These are phyloP conservation scores for Drosophila nasuta DNA, from an alignment of 1,140 invertebrate species.

Conservation along the genomic window DNA sequence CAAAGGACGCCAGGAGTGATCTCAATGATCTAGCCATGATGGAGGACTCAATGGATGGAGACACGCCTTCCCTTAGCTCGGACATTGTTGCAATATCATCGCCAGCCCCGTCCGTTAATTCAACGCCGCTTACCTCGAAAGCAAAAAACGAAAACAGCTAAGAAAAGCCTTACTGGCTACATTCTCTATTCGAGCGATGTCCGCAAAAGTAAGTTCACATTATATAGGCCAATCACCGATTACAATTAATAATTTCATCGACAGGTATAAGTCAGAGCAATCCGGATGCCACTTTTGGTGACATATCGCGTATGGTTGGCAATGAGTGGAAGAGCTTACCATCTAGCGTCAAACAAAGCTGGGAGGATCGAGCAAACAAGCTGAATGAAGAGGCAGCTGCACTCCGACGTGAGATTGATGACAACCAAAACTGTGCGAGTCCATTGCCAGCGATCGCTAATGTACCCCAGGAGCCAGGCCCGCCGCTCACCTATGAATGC, in stretches of 20 bases:
- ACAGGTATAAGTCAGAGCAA: slow-evolving; percentile 89
- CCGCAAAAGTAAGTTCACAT: slow-evolving; percentile 88
- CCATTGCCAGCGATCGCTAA: slow-evolving; percentile 67
- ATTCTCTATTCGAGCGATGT: slow-evolving; percentile 99
- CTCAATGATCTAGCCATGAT: slow-evolving; percentile 87
- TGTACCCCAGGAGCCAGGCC: slow-evolving; percentile 40
- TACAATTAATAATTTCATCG: background rate
- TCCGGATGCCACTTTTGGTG: slow-evolving; percentile 97
- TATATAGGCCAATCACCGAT: background rate
- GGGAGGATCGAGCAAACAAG: slow-evolving; percentile 95
- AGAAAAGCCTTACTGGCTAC: slow-evolving; percentile 98
- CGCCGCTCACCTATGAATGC: slow-evolving; percentile 91
- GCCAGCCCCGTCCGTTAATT: slow-evolving; percentile 85
- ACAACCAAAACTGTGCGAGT: slow-evolving; percentile 85
- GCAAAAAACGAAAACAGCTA: slow-evolving; percentile 74
- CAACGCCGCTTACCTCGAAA: slow-evolving; percentile 87
- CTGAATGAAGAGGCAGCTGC: slow-evolving; percentile 93
- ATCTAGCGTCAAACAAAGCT: slow-evolving; percentile 94
- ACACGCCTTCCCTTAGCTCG: slow-evolving; percentile 90
- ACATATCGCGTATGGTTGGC: slow-evolving; percentile 98
- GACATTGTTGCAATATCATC: slow-evolving; percentile 86
- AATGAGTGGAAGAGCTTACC: slow-evolving; percentile 98
- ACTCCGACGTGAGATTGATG: slow-evolving; percentile 84
- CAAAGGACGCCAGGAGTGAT: slow-evolving; percentile 84
- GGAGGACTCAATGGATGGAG: slow-evolving; percentile 90